A percentile compares a stretch with the other conserved stretches of the same genome.
Conservation (phyloP, 2,888 invertebrate species). For the Ramazzottius varieornatus region DNA sequence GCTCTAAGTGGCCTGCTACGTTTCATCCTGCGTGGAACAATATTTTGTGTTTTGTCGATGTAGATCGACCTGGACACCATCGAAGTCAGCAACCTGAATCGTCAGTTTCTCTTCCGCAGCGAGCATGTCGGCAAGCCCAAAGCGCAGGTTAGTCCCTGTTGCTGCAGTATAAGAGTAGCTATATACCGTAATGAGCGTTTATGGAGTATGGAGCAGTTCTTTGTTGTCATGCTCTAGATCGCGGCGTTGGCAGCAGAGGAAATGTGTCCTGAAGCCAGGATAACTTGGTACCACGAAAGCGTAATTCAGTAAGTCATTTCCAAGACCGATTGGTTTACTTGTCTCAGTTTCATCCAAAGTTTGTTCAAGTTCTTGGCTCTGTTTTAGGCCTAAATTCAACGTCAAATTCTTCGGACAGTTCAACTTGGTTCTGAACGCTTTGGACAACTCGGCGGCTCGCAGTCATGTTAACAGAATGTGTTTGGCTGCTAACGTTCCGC, state of each 20-base stretch:
- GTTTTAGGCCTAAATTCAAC: constrained; percentile 57
- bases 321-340: not conserved
- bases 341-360: too few species aligned
- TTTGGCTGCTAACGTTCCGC: constrained; percentile 65
- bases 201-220: too few species aligned
- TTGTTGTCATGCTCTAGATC: constrained; percentile 34
- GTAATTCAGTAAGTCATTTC: constrained; percentile 42
- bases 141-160: constrained; percentile 30
- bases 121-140: constrained; percentile 95
- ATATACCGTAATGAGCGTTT: not conserved
- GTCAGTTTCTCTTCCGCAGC: constrained; percentile 93
- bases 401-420: constrained; percentile 72
- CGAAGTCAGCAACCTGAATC: constrained; percentile 90
- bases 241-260: constrained; percentile 61
- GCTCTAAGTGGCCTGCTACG: too few species aligned
- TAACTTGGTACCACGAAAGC: constrained; percentile 69
- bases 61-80: constrained; percentile 98
- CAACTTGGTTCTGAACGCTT: constrained; percentile 69
- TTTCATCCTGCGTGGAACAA: too few species aligned
- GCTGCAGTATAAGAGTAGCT: not conserved
- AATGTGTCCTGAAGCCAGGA: constrained; percentile 64
- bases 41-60: constrained; percentile 22
- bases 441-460: constrained; percentile 75
- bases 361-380: too few species aligned
- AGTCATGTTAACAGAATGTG: constrained; percentile 99